Conservation (phyloP, 2,113 vertebrate genomes). For the Orthochromis malagaraziensis region DNA sequence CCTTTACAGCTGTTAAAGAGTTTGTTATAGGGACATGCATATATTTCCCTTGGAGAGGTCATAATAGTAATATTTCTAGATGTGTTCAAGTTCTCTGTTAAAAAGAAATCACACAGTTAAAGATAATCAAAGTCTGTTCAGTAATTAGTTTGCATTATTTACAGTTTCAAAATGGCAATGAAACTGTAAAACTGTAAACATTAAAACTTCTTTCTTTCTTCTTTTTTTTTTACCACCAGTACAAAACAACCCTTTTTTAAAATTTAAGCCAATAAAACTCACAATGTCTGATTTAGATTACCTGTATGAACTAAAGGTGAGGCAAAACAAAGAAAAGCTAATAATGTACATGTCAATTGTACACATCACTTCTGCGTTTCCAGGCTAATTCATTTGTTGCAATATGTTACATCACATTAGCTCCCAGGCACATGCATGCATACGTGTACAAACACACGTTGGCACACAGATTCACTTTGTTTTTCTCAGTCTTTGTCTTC, state of each 20-base stretch:
- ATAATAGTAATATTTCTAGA: not conserved
- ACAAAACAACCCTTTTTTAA: not conserved
- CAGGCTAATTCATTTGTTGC: conserved; percentile 33
- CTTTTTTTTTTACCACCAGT: not conserved
- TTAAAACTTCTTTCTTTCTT: not conserved
- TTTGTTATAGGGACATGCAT: not conserved
- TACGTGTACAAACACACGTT: not conserved
- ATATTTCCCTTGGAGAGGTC: not conserved
- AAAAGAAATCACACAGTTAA: not conserved
- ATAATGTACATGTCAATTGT: not conserved
- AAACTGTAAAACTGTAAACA: not conserved
- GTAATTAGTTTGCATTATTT: not conserved
- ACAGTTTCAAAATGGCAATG: not conserved
- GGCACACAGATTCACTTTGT: not conserved
- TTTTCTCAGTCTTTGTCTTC: not conserved
- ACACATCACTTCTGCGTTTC: not conserved
- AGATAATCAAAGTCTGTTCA: not conserved
- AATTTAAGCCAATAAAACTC: not conserved
- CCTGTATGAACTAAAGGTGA: not conserved
- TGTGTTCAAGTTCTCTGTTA: not conserved
- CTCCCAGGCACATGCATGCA: not conserved
- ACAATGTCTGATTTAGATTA: not conserved
- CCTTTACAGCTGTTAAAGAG: not conserved
- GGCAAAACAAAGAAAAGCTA: not conserved
- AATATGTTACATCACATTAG: conserved; percentile 48